phyloP scores from a whole-genome alignment of 2,888 invertebrate species.

The Choristoneura rosaceana region DNA sequence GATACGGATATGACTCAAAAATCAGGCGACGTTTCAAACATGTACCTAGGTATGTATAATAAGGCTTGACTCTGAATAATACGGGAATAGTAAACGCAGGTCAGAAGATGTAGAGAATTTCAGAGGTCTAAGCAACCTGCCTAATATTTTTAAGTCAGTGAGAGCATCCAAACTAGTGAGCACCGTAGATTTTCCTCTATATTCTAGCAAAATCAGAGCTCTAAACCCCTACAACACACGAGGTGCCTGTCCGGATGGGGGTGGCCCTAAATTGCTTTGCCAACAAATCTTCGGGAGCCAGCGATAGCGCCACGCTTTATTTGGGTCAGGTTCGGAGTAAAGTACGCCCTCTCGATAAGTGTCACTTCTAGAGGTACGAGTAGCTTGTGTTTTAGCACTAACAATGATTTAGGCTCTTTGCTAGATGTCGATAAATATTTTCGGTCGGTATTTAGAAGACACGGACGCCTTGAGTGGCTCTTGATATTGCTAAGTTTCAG shows the following conservation, averaged over 20 bases:
- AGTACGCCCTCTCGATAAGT: slow-evolving; percentile 42
- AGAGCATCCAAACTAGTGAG: background rate
- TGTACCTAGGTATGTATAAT: too few relatives aligned
- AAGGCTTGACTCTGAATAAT: too few relatives aligned
- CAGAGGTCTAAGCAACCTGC: too few relatives aligned
- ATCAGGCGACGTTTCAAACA: too few relatives aligned
- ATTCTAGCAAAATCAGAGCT: slow-evolving; percentile 24
- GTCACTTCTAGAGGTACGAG: slow-evolving; percentile 41
- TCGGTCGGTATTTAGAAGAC: background rate
- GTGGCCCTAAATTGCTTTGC: slow-evolving; percentile 45
- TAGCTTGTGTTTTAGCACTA: slow-evolving; percentile 41
- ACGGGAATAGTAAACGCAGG: too few relatives aligned
- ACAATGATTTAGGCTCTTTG: slow-evolving; percentile 39
- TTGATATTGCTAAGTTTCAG: background rate
- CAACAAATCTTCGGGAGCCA: slow-evolving; percentile 43
- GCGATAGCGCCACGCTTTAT: slow-evolving; percentile 45
- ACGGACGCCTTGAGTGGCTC: background rate
- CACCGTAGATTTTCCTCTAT: slow-evolving; percentile 5
- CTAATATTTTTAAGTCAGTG: background rate
- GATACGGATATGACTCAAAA: too few relatives aligned
- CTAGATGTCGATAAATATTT: slow-evolving; percentile 30
- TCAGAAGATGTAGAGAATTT: too few relatives aligned
- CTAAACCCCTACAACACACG: slow-evolving; percentile 16
- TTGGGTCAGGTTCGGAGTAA: slow-evolving; percentile 45
- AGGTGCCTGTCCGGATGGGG: slow-evolving; percentile 41